A percentile compares a stretch with the other conserved stretches of the same genome.
Conservation (phyloP, 2,113 vertebrate genomes). For the Macquaria australasica region DNA sequence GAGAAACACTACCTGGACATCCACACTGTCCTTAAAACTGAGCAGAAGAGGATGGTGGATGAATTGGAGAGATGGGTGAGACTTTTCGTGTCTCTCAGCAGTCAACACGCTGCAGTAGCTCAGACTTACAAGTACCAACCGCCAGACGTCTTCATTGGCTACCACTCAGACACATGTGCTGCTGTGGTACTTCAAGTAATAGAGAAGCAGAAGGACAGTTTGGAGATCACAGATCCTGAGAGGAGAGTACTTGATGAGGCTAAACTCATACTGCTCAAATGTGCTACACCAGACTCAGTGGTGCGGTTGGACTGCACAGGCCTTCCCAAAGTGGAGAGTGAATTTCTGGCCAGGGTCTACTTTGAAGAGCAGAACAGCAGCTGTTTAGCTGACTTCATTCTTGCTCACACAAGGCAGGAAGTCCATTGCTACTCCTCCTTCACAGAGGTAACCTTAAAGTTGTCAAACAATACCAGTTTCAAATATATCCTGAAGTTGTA, state of each 20-base stretch:
- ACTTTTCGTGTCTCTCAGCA: conserved; percentile 75
- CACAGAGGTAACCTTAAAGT: conserved; percentile 88
- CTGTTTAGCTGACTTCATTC: conserved; percentile 89
- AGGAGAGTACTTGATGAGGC: conserved; percentile 75
- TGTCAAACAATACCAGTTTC: not conserved
- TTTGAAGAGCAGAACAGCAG: conserved; percentile 88
- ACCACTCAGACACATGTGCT: conserved; percentile 92
- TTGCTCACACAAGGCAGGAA: conserved; percentile 65
- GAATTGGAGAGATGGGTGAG: conserved; percentile 87
- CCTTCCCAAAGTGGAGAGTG: conserved; percentile 69
- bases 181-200: conserved; percentile 90
- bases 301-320: conserved; percentile 84
- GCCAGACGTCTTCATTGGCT: conserved; percentile 92
- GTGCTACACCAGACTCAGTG: conserved; percentile 93
- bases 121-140: conserved; percentile 82
- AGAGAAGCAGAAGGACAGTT: conserved; percentile 65
- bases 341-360: conserved; percentile 80
- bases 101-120: conserved; percentile 40
- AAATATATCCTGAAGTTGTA: not conserved
- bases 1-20: conserved; percentile 98
- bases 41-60: conserved; percentile 83
- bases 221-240: conserved; percentile 51
- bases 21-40: conserved; percentile 85
- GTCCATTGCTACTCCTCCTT: conserved; percentile 67
- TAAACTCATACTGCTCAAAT: conserved; percentile 87